Evolutionary conservation across 2,888 invertebrate species (phyloP).

Genomic region (Euproctis similis): DNA sequence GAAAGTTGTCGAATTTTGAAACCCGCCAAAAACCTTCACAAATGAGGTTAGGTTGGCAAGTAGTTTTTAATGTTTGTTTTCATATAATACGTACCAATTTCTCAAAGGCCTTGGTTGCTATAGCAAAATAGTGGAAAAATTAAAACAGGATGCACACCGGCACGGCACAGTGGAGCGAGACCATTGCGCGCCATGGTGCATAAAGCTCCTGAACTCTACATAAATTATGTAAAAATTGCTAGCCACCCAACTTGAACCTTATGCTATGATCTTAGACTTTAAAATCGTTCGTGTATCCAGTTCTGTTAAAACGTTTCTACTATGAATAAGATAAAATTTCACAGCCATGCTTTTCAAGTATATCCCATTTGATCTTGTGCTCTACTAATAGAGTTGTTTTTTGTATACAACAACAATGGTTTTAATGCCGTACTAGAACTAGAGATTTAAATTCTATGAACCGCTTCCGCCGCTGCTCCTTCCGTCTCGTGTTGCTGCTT

Average conservation of each 20-base stretch:
- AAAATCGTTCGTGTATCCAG: constrained; percentile 7
- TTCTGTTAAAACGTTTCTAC: constrained; percentile 20
- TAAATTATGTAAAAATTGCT: constrained; percentile 15
- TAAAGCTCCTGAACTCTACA: constrained; percentile 39
- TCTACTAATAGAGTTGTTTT: constrained; percentile 19
- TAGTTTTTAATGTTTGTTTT: too few relatives aligned
- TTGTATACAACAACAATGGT: constrained; percentile 9
- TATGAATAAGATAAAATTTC: constrained; percentile 34
- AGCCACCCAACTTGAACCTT: constrained; percentile 20
- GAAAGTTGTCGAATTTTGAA: too few relatives aligned
- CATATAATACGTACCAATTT: too few relatives aligned
- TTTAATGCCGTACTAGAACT: constrained; percentile 29
- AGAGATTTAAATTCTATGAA: constrained; percentile 58
- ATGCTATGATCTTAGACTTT: constrained; percentile 6
- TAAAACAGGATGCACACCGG: constrained; percentile 61
- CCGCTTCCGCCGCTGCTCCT: constrained; percentile 72
- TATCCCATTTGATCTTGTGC: constrained; percentile 18
- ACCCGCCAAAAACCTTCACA: too few relatives aligned
- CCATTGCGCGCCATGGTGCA: constrained; percentile 62
- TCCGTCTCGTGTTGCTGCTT: constrained; percentile 73
- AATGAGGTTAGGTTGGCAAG: too few relatives aligned
- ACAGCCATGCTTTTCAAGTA: constrained; percentile 22
- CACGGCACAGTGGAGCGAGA: constrained; percentile 66
- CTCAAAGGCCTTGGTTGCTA: constrained; percentile 12
- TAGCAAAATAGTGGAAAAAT: constrained; percentile 45